These are phyloP conservation scores for Linurgus olivaceus DNA, from an alignment of 2,797 vertebrate genomes.

Conservation along the genomic window DNA sequence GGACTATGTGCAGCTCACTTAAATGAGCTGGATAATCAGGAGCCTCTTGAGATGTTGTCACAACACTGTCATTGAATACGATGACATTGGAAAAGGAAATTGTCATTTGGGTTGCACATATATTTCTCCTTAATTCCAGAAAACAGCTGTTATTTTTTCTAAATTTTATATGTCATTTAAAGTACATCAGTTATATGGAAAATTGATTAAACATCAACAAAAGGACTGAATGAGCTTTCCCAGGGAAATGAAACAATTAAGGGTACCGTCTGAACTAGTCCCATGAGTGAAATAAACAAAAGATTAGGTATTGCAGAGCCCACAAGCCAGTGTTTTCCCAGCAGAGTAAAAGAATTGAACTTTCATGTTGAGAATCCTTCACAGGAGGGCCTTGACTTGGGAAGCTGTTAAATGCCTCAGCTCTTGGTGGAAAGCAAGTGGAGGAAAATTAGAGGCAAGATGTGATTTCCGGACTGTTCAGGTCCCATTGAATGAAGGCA, in stretches of 20 bases:
- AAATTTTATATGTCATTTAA: not conserved
- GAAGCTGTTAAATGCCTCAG: not conserved
- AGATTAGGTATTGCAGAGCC: not conserved
- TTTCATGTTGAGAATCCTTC: not conserved
- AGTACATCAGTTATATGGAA: not conserved
- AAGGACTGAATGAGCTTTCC: not conserved
- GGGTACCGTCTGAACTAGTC: not conserved
- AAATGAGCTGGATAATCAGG: not conserved
- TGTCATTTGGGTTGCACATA: not conserved
- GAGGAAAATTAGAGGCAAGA: not conserved
- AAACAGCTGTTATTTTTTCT: not conserved
- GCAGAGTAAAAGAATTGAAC: not conserved
- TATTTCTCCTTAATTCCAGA: not conserved
- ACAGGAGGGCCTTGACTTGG: not conserved
- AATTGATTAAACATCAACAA: not conserved
- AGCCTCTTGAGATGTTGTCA: not conserved
- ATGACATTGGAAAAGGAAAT: not conserved
- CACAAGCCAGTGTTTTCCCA: not conserved
- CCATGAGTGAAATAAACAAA: not conserved
- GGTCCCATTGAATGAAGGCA: not conserved
- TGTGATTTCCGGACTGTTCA: not conserved
- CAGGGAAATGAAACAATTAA: not conserved
- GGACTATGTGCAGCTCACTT: not conserved
- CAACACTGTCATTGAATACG: not conserved
- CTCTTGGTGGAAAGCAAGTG: not conserved